Conservation (phyloP, 2,797 vertebrate genomes). For the Ptychadena robeensis region DNA sequence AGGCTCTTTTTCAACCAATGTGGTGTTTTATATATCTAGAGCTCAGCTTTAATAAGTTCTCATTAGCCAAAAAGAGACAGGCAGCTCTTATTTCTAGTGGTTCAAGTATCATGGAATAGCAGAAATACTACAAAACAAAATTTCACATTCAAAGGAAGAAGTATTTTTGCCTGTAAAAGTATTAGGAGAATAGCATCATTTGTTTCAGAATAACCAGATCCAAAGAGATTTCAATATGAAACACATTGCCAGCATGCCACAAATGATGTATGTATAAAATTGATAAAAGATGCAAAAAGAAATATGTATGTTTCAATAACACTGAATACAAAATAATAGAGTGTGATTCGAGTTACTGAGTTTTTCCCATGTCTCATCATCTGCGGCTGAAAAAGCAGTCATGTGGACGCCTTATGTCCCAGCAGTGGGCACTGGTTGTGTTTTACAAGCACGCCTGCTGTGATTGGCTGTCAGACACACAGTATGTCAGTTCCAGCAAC, state of each 20-base stretch:
- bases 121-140: background rate
- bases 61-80: too few species aligned
- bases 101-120: too few species aligned
- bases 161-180: background rate
- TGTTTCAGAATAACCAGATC: background rate
- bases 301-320: background rate
- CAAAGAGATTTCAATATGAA: background rate
- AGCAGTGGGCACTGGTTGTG: conserved; percentile 4
- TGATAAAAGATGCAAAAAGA: conserved; percentile 5
- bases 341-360: background rate
- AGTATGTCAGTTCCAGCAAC: conserved; percentile 11
- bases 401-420: conserved; percentile 3
- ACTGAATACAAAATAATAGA: conserved; percentile 8
- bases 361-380: conserved; percentile 20
- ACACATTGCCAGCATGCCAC: background rate
- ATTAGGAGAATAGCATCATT: background rate
- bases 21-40: too few species aligned
- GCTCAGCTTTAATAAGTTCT: too few species aligned
- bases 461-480: conserved; percentile 23
- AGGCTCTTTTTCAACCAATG: too few species aligned
- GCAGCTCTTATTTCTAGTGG: too few species aligned
- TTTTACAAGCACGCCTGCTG: conserved; percentile 23
- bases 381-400: conserved; percentile 19
- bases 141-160: background rate
- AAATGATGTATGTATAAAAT: background rate